Conservation (phyloP, 2,113 vertebrate genomes). For the Piaya cayana region DNA sequence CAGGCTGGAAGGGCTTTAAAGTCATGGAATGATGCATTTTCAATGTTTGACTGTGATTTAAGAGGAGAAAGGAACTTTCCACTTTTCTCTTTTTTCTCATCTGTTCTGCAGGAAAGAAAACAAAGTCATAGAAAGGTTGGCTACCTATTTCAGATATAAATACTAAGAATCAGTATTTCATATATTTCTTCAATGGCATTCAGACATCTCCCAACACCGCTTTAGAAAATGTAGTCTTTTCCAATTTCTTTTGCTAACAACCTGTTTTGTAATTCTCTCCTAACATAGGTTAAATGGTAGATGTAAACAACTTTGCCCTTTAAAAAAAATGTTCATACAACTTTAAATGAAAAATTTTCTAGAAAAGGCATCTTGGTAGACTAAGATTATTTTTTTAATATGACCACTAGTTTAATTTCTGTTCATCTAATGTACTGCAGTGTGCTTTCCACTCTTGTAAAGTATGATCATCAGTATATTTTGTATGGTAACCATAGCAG, state of each 20-base stretch:
- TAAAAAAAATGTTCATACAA: background rate
- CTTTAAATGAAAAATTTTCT: background rate
- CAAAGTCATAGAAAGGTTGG: background rate
- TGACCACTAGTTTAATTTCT: background rate
- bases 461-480: background rate
- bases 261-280: background rate
- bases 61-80: background rate
- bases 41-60: background rate
- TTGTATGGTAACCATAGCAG: constrained; percentile 30
- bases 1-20: background rate
- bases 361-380: background rate
- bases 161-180: background rate
- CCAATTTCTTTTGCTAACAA: background rate
- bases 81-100: background rate
- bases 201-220: background rate
- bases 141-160: background rate
- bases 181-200: background rate
- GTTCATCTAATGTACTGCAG: background rate
- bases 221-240: background rate
- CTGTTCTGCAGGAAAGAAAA: background rate
- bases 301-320: background rate
- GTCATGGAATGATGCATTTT: background rate
- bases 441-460: background rate
- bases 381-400: background rate
- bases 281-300: background rate